Conservation (phyloP, 2,113 vertebrate species). For the Dasyprocta punctata region DNA sequence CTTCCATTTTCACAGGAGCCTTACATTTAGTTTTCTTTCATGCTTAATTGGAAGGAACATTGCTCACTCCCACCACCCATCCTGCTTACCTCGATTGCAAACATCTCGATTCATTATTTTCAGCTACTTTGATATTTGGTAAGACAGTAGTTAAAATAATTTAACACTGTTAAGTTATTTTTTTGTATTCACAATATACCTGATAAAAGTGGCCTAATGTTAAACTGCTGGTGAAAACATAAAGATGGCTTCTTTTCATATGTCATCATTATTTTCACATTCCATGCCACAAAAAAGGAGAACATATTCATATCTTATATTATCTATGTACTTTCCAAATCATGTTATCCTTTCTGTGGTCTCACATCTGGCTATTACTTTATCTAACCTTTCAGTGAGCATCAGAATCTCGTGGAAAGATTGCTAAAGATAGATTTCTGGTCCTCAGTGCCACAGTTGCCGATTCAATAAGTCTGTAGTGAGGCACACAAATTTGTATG, state of each 20-base stretch:
- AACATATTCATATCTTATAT: neutral
- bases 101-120: constrained; percentile 8
- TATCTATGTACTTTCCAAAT: neutral
- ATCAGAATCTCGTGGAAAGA: neutral
- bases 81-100: constrained; percentile 24
- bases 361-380: neutral
- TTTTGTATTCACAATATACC: neutral
- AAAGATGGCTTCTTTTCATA: neutral
- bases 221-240: neutral
- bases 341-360: neutral
- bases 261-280: neutral
- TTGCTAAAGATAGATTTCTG: neutral
- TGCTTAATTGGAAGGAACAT: neutral
- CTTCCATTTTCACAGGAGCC: constrained; percentile 34
- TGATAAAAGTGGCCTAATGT: neutral
- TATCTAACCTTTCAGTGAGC: neutral
- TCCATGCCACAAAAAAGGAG: neutral
- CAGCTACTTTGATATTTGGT: neutral
- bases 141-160: constrained; percentile 10
- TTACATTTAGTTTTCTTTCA: constrained; percentile 13
- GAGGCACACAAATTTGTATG: neutral
- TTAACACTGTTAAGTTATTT: neutral
- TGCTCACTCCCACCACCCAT: neutral
- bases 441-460: neutral
- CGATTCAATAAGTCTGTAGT: neutral